These are phyloP conservation scores for Meleagris gallopavo DNA, from an alignment of 2,113 vertebrate genomes.

Conservation along the genomic window DNA sequence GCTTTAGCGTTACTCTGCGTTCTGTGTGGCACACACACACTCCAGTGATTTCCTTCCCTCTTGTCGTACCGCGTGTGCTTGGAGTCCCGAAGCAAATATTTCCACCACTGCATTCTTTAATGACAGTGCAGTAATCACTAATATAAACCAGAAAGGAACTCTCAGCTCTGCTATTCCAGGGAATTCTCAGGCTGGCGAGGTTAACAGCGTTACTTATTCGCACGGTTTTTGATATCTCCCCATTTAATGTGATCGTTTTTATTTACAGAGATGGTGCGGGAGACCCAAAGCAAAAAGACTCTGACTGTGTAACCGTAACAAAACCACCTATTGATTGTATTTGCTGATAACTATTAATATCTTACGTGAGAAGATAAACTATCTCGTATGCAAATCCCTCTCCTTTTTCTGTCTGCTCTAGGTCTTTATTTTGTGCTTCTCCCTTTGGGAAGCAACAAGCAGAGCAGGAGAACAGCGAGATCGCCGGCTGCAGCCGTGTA, in stretches of 20 bases:
- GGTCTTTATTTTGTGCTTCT: not conserved
- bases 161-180: not conserved
- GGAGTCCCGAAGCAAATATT: not conserved
- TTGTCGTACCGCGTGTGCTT: not conserved
- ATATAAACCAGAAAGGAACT: constrained; percentile 33
- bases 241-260: not conserved
- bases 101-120: constrained; percentile 25
- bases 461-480: not conserved
- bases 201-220: not conserved
- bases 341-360: not conserved
- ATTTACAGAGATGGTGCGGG: not conserved
- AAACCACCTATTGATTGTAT: not conserved
- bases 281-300: not conserved
- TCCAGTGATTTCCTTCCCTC: not conserved
- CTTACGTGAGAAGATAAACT: not conserved
- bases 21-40: not conserved
- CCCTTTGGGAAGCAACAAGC: not conserved
- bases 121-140: constrained; percentile 13
- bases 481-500: too few relatives aligned
- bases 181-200: not conserved
- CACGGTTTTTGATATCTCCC: not conserved
- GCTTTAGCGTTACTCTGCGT: too few relatives aligned
- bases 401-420: not conserved
- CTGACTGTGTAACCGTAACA: not conserved
- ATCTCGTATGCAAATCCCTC: not conserved